Conservation (phyloP, 1,140 invertebrate genomes). For the Aphaenogaster rudis region DNA sequence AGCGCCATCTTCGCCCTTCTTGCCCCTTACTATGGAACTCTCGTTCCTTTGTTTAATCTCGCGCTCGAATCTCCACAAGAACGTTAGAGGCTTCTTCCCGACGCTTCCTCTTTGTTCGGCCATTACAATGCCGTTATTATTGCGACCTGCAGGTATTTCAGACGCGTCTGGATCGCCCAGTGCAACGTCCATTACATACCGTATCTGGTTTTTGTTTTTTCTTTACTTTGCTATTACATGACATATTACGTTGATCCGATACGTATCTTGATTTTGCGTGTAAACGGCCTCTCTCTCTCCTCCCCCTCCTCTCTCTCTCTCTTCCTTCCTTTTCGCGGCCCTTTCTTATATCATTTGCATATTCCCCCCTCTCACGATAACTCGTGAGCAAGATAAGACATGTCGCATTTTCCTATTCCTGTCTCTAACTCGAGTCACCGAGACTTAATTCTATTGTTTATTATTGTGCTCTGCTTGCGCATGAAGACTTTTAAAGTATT, state of each 20-base stretch:
- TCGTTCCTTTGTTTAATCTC: slow-evolving; percentile 83
- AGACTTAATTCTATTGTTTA: slow-evolving; percentile 47
- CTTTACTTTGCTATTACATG: slow-evolving; percentile 8
- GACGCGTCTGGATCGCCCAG: background rate
- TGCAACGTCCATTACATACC: background rate
- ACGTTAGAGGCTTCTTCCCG: slow-evolving; percentile 34
- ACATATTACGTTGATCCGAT: background rate
- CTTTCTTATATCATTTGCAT: slow-evolving; percentile 48
- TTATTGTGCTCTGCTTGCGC: background rate
- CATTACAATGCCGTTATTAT: slow-evolving; percentile 20
- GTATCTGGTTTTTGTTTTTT: background rate
- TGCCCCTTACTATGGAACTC: slow-evolving; percentile 34
- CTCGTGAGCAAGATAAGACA: slow-evolving; percentile 41
- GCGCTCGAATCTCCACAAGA: slow-evolving; percentile 54
- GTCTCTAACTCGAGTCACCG: background rate
- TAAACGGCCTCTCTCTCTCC: background rate
- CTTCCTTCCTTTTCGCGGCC: background rate
- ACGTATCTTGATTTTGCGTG: slow-evolving; percentile 35
- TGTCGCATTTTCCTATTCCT: slow-evolving; percentile 40
- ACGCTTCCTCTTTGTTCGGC: slow-evolving; percentile 19
- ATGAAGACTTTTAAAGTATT: background rate
- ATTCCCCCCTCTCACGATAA: slow-evolving; percentile 15
- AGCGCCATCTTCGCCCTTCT: slow-evolving; percentile 61
- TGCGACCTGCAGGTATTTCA: slow-evolving; percentile 2
- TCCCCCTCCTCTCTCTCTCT: background rate